Evolutionary conservation across 2,888 invertebrate genomes (phyloP).

Genomic region (Morpho deidamia): DNA sequence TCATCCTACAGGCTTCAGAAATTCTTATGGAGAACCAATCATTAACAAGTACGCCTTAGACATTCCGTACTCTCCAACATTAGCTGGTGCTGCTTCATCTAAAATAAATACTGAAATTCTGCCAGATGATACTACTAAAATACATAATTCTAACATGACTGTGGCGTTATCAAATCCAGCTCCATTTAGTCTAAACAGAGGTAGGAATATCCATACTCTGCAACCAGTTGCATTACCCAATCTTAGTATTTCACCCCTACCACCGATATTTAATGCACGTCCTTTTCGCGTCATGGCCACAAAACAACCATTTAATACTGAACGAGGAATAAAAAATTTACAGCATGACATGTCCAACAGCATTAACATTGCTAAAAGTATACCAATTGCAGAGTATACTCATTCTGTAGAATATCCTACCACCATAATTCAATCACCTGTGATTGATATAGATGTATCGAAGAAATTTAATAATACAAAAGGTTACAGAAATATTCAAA

Average conservation of each 20-base stretch:
- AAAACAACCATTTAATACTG: conserved; percentile 36
- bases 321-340: conserved; percentile 52
- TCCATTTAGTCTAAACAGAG: conserved; percentile 62
- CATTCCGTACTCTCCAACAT: conserved; percentile 55
- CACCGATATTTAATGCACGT: conserved; percentile 80
- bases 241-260: conserved; percentile 79
- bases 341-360: conserved; percentile 44
- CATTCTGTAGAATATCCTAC: conserved; percentile 86
- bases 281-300: conserved; percentile 67
- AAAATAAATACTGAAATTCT: conserved; percentile 62
- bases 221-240: conserved; percentile 82
- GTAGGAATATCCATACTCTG: conserved; percentile 68
- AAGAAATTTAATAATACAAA: conserved; percentile 54
- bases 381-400: conserved; percentile 82
- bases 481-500: conserved; percentile 59
- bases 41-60: conserved; percentile 47
- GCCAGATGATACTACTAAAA: conserved; percentile 39
- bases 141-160: conserved; percentile 43
- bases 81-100: conserved; percentile 60
- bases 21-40: conserved; percentile 68
- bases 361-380: conserved; percentile 80
- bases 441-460: conserved; percentile 77
- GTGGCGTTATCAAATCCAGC: conserved; percentile 63
- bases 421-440: conserved; percentile 83
- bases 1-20: conserved; percentile 54